Base-by-base conservation (phyloP, 1,140 invertebrate species). In the Aricia agestis region DNA sequence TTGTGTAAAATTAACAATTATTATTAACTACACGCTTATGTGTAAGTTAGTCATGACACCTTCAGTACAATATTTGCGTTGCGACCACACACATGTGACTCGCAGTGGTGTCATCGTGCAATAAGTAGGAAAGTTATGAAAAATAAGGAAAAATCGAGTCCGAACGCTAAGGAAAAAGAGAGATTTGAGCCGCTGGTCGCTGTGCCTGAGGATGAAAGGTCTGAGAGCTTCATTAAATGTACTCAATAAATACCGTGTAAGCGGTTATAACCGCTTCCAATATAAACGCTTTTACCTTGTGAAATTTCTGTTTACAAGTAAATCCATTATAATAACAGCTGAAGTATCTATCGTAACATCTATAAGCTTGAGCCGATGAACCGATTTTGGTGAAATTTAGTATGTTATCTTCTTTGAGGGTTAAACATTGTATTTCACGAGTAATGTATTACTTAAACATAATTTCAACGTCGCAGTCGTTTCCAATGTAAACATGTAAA, bases 141-240 rank as follows among this genome's bases (percentile, higher is more conserved):
- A 52, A 52, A 52, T 52, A 52, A 52, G 45, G 45, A 52, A 52
- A 52, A 52, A 52, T 4, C 45, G 45, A 52, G 85, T 83, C 83
- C 82, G 76, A 85, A 76, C 76, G 70, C 74, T 69, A 52, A 87
- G 71, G 85, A 88, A 79, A 78, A 85, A 70, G 85, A 89, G 78
- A 81, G 82, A 72, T 82, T 81, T 17, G 88, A 90, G 73, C 83
- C 82, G 68, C 77, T 89, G 67, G 77, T 87, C 67, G 76, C 83
- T 7, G 84, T 88, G 80, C 85, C 84, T 89, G 87, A 89, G 72
- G 83, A 87, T 88, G 86, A 89, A 86, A 89, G 87, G 89, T 91
- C 76, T 73, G 75, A 58, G 76, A 66, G 82, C 77, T 84, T 89
- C 83, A 85, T 87, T 88, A 87, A 84, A 17, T 67, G 4, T 7